phyloP scores from a whole-genome alignment of 2,113 vertebrate species.

The Brachirus orientalis region DNA sequence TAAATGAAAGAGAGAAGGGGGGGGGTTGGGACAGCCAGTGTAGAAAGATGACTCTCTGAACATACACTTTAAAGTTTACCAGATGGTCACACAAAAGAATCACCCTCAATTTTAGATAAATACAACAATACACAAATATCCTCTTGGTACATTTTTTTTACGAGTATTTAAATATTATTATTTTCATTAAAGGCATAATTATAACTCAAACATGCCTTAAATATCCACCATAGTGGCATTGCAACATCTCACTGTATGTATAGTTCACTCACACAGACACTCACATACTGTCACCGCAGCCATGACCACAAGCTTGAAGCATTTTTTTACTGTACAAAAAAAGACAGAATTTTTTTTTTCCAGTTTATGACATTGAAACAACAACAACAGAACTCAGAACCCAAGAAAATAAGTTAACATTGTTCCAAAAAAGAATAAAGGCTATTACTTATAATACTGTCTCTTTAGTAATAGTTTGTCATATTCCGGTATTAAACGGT shows the following conservation, averaged over 20 bases:
- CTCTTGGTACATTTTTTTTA: constrained; percentile 47
- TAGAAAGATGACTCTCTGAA: neutral
- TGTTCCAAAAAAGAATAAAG: constrained; percentile 33
- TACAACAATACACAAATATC: constrained; percentile 48
- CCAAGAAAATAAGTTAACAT: constrained; percentile 77
- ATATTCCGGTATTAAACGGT: constrained; percentile 1
- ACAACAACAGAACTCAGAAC: constrained; percentile 56
- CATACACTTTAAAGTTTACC: constrained; percentile 5
- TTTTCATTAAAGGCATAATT: constrained; percentile 32
- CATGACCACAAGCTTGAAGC: constrained; percentile 34
- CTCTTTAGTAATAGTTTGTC: constrained; percentile 30
- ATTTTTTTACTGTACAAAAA: constrained; percentile 54
- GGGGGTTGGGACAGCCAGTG: neutral
- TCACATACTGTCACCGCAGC: constrained; percentile 16
- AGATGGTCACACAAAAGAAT: constrained; percentile 32
- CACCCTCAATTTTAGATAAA: constrained; percentile 43
- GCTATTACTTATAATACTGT: constrained; percentile 34
- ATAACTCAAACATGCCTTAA: constrained; percentile 47
- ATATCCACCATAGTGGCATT: constrained; percentile 43
- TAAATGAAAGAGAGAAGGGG: too few species aligned
- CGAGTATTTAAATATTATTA: constrained; percentile 60
- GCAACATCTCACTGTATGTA: constrained; percentile 23
- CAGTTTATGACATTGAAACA: constrained; percentile 74
- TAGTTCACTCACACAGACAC: constrained; percentile 12
- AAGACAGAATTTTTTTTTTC: constrained; percentile 47